These are phyloP conservation scores for Oscheius sp. DNA, from an alignment of 2,888 invertebrate genomes.

Conservation along the genomic window DNA sequence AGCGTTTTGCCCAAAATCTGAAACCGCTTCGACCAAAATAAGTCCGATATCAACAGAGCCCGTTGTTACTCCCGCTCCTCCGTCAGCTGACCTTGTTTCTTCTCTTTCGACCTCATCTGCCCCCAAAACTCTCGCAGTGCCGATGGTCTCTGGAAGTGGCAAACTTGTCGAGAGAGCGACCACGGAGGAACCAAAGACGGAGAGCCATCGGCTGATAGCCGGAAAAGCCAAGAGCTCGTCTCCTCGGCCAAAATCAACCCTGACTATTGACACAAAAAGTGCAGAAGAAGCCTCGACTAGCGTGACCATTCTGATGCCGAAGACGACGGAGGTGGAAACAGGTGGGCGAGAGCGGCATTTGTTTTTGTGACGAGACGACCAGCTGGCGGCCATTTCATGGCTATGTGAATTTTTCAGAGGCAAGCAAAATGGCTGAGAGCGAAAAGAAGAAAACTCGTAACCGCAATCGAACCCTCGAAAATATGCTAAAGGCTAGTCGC, in stretches of 20 bases:
- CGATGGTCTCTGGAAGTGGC: not conserved
- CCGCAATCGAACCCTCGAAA: conserved; percentile 13
- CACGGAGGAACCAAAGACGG: not conserved
- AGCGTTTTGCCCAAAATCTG: not conserved
- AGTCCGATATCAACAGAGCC: too few species aligned
- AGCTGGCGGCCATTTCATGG: conserved; percentile 16
- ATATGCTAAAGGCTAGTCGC: conserved; percentile 21
- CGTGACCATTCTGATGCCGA: conserved; percentile 27
- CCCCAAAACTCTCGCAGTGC: not conserved
- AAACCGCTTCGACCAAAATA: too few species aligned
- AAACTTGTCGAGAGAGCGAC: not conserved
- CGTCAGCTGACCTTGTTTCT: too few species aligned
- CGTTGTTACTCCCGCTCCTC: too few species aligned
- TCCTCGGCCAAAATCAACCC: conserved; percentile 12
- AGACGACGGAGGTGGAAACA: not conserved
- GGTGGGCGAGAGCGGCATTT: conserved; percentile 2
- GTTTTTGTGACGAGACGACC: conserved; percentile 19
- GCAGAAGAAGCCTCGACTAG: conserved; percentile 25
- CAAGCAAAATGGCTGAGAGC: conserved; percentile 10
- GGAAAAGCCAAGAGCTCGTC: conserved; percentile 11
- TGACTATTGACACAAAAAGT: conserved; percentile 29
- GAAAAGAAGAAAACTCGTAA: conserved; percentile 16
- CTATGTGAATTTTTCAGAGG: conserved; percentile 9
- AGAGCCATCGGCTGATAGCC: not conserved
- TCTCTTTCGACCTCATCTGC: too few species aligned